Evolutionary conservation across 1,140 invertebrate genomes (phyloP).

Genomic region (Neoseiulus cucumeris): DNA sequence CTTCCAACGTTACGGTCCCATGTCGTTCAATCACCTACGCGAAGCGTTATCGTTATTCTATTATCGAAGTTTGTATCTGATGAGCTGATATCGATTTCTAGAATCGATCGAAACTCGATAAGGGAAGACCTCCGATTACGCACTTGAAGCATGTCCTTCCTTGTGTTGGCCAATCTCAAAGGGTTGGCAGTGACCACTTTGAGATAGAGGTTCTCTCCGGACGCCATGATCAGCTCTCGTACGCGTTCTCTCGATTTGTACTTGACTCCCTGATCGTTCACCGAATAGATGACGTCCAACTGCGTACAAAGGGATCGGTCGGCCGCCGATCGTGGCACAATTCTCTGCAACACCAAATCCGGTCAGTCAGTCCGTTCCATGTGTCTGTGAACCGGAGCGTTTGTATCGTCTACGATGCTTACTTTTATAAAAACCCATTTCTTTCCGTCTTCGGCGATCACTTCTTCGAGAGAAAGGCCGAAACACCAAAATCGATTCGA

Average conservation of each 20-base stretch:
- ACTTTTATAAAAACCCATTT: slow-evolving; percentile 9
- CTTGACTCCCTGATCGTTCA: slow-evolving; percentile 8
- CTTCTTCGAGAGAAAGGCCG: background rate
- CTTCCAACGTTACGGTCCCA: background rate
- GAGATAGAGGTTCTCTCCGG: background rate
- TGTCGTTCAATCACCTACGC: background rate
- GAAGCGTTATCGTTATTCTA: background rate
- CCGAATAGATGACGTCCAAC: slow-evolving; percentile 7
- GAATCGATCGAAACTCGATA: too few species aligned
- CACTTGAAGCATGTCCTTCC: slow-evolving; percentile 3
- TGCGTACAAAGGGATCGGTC: background rate
- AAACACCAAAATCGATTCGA: slow-evolving; percentile 4
- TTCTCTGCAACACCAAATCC: background rate
- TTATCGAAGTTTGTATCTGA: too few species aligned
- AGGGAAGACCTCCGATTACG: too few species aligned
- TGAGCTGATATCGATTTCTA: too few species aligned
- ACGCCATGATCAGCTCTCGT: background rate
- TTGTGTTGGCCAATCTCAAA: background rate
- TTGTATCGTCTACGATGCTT: background rate
- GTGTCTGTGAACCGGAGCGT: background rate
- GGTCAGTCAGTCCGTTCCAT: background rate
- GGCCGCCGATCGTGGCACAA: slow-evolving; percentile 4
- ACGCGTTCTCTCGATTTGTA: background rate
- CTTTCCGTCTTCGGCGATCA: background rate
- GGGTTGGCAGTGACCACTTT: slow-evolving; percentile 5